phyloP scores from a whole-genome alignment of 2,113 vertebrate genomes.

The Bubo blakistoni region DNA sequence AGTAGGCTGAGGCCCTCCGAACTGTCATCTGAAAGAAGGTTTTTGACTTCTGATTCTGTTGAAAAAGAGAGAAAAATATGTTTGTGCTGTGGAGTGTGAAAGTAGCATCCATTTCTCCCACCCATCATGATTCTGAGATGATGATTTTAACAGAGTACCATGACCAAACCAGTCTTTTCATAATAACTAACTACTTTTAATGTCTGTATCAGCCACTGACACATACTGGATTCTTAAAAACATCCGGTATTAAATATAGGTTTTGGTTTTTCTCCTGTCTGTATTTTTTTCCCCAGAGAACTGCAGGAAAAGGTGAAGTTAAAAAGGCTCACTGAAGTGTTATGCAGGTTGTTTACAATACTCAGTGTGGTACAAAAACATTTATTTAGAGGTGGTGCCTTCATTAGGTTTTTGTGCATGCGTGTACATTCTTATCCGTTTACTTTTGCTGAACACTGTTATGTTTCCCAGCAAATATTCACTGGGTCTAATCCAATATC shows the following conservation, averaged over 20 bases:
- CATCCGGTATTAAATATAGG: background rate
- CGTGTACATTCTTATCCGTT: background rate
- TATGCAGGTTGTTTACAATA: background rate
- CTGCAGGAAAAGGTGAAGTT: background rate
- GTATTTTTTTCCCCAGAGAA: background rate
- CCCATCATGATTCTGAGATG: background rate
- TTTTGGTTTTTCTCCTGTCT: background rate
- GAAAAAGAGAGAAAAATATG: background rate
- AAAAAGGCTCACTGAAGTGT: background rate
- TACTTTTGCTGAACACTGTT: background rate
- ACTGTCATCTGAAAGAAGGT: constrained; percentile 85
- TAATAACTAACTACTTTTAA: background rate
- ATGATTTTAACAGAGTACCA: background rate
- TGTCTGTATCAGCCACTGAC: background rate
- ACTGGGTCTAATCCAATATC: constrained; percentile 31
- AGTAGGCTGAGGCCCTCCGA: constrained; percentile 86
- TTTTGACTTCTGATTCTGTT: constrained; percentile 84
- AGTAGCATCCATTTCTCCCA: background rate
- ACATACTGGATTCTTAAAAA: background rate
- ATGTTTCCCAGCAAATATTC: background rate
- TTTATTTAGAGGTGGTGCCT: background rate
- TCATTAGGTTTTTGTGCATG: background rate
- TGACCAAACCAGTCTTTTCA: background rate
- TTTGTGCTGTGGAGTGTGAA: background rate
- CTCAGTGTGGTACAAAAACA: background rate